These are phyloP conservation scores for Galagoides demidoff DNA, from an alignment of 2,797 vertebrate species.

Conservation along the genomic window DNA sequence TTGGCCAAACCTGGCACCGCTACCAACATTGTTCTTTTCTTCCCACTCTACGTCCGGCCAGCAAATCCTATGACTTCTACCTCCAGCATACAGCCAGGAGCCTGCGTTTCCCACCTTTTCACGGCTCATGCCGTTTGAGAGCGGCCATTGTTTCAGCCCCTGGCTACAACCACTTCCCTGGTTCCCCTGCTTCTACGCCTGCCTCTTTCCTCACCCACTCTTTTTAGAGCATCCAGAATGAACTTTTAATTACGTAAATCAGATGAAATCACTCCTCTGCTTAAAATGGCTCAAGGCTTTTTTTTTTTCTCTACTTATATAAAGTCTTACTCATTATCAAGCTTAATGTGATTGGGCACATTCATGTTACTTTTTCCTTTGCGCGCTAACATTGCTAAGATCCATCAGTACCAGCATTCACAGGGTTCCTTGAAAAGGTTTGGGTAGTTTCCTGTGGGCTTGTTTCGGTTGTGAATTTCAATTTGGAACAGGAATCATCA, in stretches of 20 bases:
- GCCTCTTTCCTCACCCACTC: background rate
- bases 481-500: background rate
- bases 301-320: background rate
- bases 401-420: background rate
- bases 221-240: background rate
- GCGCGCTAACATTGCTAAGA: background rate
- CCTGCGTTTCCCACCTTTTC: background rate
- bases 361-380: background rate
- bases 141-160: rapidly evolving
- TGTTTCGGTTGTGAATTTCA: background rate
- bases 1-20: background rate
- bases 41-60: background rate
- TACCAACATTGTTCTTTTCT: background rate
- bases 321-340: background rate
- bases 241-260: background rate
- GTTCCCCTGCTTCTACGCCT: background rate
- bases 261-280: background rate
- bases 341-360: background rate
- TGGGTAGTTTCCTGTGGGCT: background rate
- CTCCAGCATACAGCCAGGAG: background rate
- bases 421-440: background rate
- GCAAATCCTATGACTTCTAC: background rate
- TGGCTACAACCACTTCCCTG: background rate
- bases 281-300: background rate
- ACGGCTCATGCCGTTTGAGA: rapidly evolving